Evolutionary conservation across 1,140 invertebrate species (phyloP).

Genomic region (Aphidius ervi): DNA sequence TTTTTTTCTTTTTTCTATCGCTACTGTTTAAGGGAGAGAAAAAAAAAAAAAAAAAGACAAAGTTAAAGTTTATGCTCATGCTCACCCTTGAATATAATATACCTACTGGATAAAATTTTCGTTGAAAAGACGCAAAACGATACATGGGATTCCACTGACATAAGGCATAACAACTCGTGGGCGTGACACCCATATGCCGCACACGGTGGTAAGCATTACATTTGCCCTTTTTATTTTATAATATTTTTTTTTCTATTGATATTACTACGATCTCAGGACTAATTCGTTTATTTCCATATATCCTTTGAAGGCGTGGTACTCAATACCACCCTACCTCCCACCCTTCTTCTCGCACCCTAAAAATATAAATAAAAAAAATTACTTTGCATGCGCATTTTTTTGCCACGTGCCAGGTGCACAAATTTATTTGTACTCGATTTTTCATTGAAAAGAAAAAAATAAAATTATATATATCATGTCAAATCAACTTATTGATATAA

Average conservation of each 20-base stretch:
- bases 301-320: no score
- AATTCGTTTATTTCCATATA: slow-evolving; percentile 1
- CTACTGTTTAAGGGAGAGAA: not conserved
- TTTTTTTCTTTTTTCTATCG: no score
- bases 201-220: not conserved
- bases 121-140: not conserved
- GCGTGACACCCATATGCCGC: slow-evolving; percentile 33
- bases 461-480: no score
- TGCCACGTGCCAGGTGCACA: no score
- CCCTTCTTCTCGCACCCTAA: no score
- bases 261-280: not conserved
- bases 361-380: no score
- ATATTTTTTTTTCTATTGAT: not conserved
- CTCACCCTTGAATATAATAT: slow-evolving; percentile 15
- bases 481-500: no score
- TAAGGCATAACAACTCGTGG: slow-evolving; percentile 41
- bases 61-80: not conserved
- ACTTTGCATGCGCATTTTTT: no score
- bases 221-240: slow-evolving; percentile 3
- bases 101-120: not conserved
- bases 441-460: no score
- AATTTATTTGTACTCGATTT: no score
- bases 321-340: no score
- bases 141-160: slow-evolving; percentile 21
- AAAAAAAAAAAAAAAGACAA: not conserved